A percentile compares a stretch with the other conserved stretches of the same genome.
phyloP scores from a whole-genome alignment of 2,113 vertebrate genomes.

The Gnathonemus longibarbis region DNA sequence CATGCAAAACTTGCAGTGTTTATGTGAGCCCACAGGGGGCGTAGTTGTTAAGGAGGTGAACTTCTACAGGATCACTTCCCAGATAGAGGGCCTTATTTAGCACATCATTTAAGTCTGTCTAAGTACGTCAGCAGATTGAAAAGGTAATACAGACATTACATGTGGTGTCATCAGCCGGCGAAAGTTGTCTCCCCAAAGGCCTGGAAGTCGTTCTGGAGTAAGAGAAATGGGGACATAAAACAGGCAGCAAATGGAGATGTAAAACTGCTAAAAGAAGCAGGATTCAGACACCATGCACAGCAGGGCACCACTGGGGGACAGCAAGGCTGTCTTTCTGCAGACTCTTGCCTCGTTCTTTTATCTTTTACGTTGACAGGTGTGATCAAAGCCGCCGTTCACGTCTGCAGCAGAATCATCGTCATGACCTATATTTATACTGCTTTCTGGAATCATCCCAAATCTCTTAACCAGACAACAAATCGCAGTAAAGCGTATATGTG shows the following conservation, averaged over 20 bases:
- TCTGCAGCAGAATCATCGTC: not conserved
- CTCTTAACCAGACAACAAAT: not conserved
- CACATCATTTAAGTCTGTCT: not conserved
- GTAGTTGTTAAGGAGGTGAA: not conserved
- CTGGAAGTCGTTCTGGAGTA: not conserved
- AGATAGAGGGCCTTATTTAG: not conserved
- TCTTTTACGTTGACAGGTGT: not conserved
- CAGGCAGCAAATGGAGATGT: not conserved
- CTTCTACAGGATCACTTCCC: not conserved
- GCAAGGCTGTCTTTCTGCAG: not conserved
- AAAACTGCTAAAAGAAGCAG: not conserved
- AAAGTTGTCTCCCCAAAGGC: not conserved
- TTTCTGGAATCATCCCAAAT: not conserved
- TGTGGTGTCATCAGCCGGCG: not conserved
- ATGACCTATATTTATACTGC: not conserved
- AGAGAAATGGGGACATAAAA: not conserved
- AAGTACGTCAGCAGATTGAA: not conserved
- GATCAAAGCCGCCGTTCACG: not conserved
- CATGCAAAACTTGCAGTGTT: not conserved
- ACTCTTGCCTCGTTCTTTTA: not conserved
- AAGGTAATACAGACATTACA: not conserved
- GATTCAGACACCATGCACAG: not conserved
- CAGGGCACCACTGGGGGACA: not conserved
- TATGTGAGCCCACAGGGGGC: not conserved
- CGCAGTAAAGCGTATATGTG: not conserved